phyloP scores from a whole-genome alignment of 2,888 invertebrate genomes.

The Aelia acuminata region DNA sequence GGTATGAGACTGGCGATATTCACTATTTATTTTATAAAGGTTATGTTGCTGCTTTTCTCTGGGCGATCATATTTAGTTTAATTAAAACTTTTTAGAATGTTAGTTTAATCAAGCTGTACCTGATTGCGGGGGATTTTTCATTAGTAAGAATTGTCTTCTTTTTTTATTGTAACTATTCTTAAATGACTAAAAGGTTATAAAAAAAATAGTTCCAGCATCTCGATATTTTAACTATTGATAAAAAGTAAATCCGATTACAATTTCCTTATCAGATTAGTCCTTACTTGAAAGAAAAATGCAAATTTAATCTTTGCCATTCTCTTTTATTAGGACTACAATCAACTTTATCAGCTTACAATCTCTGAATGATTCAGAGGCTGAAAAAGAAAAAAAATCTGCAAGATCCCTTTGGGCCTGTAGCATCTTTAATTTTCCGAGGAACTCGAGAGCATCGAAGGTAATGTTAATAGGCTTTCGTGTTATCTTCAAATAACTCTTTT shows the following conservation, averaged over 20 bases:
- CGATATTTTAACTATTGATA: not conserved
- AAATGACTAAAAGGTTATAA: no score
- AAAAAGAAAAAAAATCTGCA: conserved; percentile 11
- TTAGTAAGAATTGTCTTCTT: no score
- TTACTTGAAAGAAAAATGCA: conserved; percentile 42
- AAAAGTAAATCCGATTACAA: conserved; percentile 11
- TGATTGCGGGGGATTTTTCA: no score
- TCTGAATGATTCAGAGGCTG: not conserved
- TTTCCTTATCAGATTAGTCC: conserved; percentile 44
- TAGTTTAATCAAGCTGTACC: no score
- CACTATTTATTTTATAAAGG: no score
- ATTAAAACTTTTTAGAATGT: no score
- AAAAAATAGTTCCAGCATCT: not conserved
- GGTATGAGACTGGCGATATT: no score
- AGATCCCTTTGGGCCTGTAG: not conserved
- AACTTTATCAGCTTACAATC: conserved; percentile 47
- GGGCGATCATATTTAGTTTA: no score
- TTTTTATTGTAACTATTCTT: no score
- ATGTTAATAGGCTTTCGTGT: not conserved
- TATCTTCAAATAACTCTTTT: not conserved
- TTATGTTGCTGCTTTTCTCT: no score
- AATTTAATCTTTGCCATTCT: conserved; percentile 44
- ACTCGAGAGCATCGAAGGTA: not conserved
- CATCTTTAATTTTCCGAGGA: conserved; percentile 23
- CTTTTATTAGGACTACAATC: conserved; percentile 29